Base-by-base conservation (phyloP, 2,797 vertebrate genomes). In the Streptopelia turtur region DNA sequence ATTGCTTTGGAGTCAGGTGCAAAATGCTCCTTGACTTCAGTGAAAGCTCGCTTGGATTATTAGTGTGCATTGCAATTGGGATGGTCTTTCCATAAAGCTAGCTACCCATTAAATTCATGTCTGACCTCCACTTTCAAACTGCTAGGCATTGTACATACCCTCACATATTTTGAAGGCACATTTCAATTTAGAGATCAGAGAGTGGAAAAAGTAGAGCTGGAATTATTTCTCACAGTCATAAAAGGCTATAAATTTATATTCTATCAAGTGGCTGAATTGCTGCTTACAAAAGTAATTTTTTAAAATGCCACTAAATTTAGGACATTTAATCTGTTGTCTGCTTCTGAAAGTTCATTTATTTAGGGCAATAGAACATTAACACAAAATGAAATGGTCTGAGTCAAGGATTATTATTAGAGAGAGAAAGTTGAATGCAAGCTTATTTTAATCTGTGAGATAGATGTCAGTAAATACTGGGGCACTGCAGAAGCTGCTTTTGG, bases 271-370 rank as follows among this genome's bases (percentile, higher is more conserved):
- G 21, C 31, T 61, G 41, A 88, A 68, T 60, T 83, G 23, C 41
- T 89, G 65, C 60, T 94, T 93, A 60, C 17, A 60, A 24, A 60
- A 75, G 18, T 75, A 66, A 75, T 70, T 63, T 82, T 70, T 11
- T 0, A 23, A 59, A 94, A 89, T 56, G 23, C 18, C 55, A 24
- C 60, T 64, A 72, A 81, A 93, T 71, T 89, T 86, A 76, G 53
- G 68, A 65, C 13, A 31, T 18, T 89, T 94, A 60, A 91, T 91
- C 64, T 79, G 30, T 21, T 80, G 24, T 33, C 66, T 94, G 16
- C 33, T 93, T 81, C 70, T 93, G 78, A 60, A 89, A 92, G 33
- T 70, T 93, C 31, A 52, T 28, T 93, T 79, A 64, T 89, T 78
- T 89, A 79, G 50, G 45, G 18, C 21, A 78, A 14, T 43, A 50